Evolutionary conservation across 2,888 invertebrate genomes (phyloP), one percentile per base, ranked within the genome.

Genomic region (Brassicogethes aeneus): DNA sequence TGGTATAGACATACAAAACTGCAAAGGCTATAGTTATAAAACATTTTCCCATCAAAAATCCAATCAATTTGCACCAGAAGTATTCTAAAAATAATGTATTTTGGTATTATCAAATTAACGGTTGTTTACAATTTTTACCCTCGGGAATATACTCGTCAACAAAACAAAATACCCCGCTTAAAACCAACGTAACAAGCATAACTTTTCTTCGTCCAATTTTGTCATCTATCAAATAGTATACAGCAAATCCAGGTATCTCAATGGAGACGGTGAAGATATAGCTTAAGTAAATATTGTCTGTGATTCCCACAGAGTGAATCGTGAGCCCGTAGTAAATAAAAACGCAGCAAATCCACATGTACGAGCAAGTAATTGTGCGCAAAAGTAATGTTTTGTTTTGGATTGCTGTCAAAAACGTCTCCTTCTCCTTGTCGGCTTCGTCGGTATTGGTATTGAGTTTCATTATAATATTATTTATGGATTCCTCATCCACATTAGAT

Each of bases 251-350:
- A 2, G 85, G 85, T 44, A 85, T 79, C 62, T 86, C 85, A 16
- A 82, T 73, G 36, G 75, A 57, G 0, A 75, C 71, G 1, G 76
- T 77, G 36, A 79, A 65, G 31, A 84, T 79, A 57, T 82, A 87
- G 66, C 85, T 87, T 8, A 80, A 64, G 60, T 85, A 85, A 55
- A 79, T 78, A 61, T 85, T 77, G 1, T 85, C 84, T 10, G 78
- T 79, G 37, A 88, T 67, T 0, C 80, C 73, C 7, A 85, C 83
- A 0, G 85, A 79, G 63, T 85, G 85, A 40, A 87, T 73, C 1
- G 83, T 83, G 23, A 88, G 65, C 0, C 87, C 87, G 56, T 85
- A 87, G 61, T 84, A 88, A 13, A 85, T 80, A 47, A 86, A 78
- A 1, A 81, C 82, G 53, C 80, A 77, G 0, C 84, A 79, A 15